A percentile compares a stretch with the other conserved stretches of the same genome.
phyloP scores from a whole-genome alignment of 2,888 invertebrate genomes.

The Diarsia mendica region DNA sequence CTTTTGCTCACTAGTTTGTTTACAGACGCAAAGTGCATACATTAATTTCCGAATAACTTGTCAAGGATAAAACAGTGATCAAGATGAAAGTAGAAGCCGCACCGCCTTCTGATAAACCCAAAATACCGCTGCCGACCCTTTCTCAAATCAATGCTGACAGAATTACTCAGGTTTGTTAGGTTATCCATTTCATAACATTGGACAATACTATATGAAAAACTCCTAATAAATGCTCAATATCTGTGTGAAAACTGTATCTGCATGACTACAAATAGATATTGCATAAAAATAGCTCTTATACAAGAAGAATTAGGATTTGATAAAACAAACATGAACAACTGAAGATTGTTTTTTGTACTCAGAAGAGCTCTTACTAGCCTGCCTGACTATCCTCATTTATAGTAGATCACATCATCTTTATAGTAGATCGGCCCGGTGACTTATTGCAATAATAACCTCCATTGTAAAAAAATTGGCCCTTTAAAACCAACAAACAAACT shows the following conservation, averaged over 20 bases:
- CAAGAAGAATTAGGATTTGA: neutral
- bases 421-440: neutral
- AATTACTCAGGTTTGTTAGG: conserved; percentile 94
- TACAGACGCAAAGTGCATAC: conserved; percentile 28
- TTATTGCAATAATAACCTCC: neutral
- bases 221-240: neutral
- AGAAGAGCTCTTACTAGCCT: neutral
- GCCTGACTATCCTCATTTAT: neutral
- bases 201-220: conserved; percentile 40
- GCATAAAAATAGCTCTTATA: neutral
- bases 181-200: conserved; percentile 73
- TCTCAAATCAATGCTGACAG: conserved; percentile 97
- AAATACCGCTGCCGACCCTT: conserved; percentile 94
- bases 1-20: conserved; percentile 28
- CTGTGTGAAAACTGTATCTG: neutral
- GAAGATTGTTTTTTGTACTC: neutral
- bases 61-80: conserved; percentile 23
- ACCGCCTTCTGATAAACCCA: conserved; percentile 82
- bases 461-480: neutral
- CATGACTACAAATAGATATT: neutral
- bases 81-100: conserved; percentile 82
- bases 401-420: too few species aligned
- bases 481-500: conserved; percentile 20
- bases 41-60: conserved; percentile 38
- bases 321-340: neutral